A percentile compares a stretch with the other conserved stretches of the same genome.
phyloP scores from a whole-genome alignment of 2,888 invertebrate species.

The Sabellastarte sp. region DNA sequence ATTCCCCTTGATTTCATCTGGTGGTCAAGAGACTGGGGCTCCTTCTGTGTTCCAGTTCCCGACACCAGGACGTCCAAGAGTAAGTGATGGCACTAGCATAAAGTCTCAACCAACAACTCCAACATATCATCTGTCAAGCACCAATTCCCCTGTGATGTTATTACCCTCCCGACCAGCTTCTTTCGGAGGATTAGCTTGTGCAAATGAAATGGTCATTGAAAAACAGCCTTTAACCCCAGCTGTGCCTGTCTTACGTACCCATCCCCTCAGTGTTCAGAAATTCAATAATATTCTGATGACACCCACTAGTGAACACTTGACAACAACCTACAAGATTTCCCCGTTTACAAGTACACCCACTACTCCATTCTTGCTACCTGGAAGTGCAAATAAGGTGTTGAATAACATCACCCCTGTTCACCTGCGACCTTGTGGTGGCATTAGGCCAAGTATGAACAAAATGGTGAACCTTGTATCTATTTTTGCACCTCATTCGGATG shows the following conservation, averaged over 20 bases:
- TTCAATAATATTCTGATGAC: background rate
- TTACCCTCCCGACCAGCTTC: background rate
- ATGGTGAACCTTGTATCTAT: background rate
- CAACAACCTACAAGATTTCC: background rate
- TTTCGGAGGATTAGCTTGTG: background rate
- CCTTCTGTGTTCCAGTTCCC: background rate
- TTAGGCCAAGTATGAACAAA: background rate
- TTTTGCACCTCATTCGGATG: background rate
- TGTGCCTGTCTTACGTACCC: too few relatives aligned
- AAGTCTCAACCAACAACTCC: background rate
- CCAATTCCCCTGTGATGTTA: background rate
- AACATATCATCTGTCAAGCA: background rate
- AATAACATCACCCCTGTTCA: background rate
- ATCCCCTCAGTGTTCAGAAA: too few relatives aligned
- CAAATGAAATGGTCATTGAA: too few relatives aligned
- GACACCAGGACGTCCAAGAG: background rate
- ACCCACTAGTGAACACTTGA: background rate
- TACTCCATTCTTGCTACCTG: background rate
- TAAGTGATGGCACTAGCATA: background rate
- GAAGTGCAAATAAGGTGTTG: background rate
- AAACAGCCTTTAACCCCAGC: too few relatives aligned
- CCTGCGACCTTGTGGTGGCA: background rate
- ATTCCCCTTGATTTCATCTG: background rate
- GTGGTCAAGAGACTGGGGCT: too few relatives aligned
- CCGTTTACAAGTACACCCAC: background rate